Evolutionary conservation across 53 echinoderm and acorn worm genomes (phyloP).

Genomic region (Hippasteria phrygiana): DNA sequence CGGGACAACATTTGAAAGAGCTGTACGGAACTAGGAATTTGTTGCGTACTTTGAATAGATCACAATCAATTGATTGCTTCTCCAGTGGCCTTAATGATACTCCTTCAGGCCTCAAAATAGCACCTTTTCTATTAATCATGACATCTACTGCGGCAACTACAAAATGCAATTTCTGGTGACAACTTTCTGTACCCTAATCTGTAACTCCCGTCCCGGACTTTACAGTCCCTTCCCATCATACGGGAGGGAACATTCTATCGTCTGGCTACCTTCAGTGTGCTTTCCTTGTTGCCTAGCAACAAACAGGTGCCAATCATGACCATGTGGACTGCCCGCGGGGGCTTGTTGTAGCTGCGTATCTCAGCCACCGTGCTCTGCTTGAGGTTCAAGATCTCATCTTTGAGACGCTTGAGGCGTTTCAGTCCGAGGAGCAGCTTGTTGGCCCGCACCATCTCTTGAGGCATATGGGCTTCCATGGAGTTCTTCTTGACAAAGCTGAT

Average conservation of each 20-base stretch:
- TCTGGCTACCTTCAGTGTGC: slow-evolving; percentile 76
- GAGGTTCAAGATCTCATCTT: slow-evolving; percentile 93
- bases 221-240: too few species aligned
- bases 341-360: slow-evolving; percentile 94
- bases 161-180: too few species aligned
- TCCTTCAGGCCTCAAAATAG: too few species aligned
- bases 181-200: too few species aligned
- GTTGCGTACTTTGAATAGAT: too few species aligned
- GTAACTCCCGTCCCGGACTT: too few species aligned
- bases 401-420: slow-evolving; percentile 89
- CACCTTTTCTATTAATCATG: too few species aligned
- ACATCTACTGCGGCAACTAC: too few species aligned
- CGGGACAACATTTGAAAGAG: not conserved
- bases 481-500: slow-evolving; percentile 96
- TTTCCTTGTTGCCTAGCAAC: slow-evolving; percentile 96
- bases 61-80: too few species aligned
- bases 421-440: slow-evolving; percentile 94
- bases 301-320: slow-evolving; percentile 96
- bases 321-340: slow-evolving; percentile 87
- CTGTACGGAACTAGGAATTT: too few species aligned
- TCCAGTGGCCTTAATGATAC: too few species aligned
- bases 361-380: slow-evolving; percentile 98
- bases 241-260: not conserved
- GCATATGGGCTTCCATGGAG: slow-evolving; percentile 89
- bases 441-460: slow-evolving; percentile 92